Percentiles rank a stretch among this genome's conserved stretches.
phyloP scores from a whole-genome alignment of 2,888 invertebrate genomes.

The Volucella inflata region DNA sequence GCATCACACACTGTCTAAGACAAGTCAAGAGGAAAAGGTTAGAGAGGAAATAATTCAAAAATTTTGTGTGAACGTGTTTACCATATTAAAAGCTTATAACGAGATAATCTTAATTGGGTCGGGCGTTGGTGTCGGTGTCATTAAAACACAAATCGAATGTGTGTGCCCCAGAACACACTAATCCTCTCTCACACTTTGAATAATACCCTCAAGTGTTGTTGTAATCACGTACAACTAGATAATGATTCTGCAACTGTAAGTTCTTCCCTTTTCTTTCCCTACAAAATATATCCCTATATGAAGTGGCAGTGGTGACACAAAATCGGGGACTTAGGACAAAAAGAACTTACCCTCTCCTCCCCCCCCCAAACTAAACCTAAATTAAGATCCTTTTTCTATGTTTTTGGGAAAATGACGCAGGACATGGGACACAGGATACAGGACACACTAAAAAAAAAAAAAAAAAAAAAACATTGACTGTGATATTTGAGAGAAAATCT shows the following conservation, averaged over 20 bases:
- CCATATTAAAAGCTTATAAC: slow-evolving; percentile 49
- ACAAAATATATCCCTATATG: neutral
- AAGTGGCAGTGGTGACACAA: neutral
- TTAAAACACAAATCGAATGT: slow-evolving; percentile 35
- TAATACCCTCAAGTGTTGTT: slow-evolving; percentile 3
- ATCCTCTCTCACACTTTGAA: neutral
- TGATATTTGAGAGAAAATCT: slow-evolving; percentile 10
- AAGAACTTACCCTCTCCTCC: too few species aligned
- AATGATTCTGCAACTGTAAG: neutral
- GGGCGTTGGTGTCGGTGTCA: slow-evolving; percentile 9
- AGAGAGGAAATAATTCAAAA: neutral
- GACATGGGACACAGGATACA: neutral
- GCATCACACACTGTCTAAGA: neutral
- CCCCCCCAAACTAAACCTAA: slow-evolving; percentile 3
- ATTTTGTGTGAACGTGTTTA: slow-evolving; percentile 38
- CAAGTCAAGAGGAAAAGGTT: neutral
- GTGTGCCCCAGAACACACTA: slow-evolving; percentile 1
- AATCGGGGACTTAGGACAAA: slow-evolving; percentile 1
- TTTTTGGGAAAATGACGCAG: neutral
- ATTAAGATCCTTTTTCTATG: slow-evolving; percentile 19
- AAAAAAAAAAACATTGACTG: neutral
- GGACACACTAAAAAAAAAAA: neutral
- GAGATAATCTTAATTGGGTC: slow-evolving; percentile 48
- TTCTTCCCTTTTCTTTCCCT: neutral
- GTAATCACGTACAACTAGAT: slow-evolving; percentile 22